Percentiles rank a stretch among this genome's conserved stretches.
These are phyloP conservation scores for Bos javanicus DNA, from an alignment of 2,113 vertebrate species.

Conservation along the genomic window DNA sequence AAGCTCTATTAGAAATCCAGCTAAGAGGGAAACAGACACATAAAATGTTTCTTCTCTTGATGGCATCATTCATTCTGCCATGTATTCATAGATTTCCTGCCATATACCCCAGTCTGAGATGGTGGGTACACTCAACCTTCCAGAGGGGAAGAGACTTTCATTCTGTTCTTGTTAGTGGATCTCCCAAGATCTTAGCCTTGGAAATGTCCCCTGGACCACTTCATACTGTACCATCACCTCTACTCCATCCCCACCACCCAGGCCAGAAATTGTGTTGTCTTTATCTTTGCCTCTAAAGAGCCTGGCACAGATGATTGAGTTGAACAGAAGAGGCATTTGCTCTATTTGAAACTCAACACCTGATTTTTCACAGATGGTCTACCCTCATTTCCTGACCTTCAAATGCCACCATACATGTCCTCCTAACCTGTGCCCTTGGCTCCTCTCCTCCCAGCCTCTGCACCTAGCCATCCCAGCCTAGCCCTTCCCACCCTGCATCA, in stretches of 20 bases:
- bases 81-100: not conserved
- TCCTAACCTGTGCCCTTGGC: not conserved
- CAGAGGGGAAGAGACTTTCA: not conserved
- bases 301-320: not conserved
- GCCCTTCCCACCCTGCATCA: no score
- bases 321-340: not conserved
- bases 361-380: not conserved
- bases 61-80: not conserved
- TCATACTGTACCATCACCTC: not conserved
- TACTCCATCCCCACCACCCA: not conserved
- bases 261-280: not conserved
- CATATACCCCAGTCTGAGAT: not conserved
- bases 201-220: not conserved
- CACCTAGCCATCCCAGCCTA: not conserved
- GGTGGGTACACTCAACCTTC: rapidly evolving
- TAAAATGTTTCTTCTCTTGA: not conserved
- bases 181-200: not conserved
- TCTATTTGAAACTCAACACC: not conserved
- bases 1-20: not conserved
- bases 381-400: not conserved
- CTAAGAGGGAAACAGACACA: not conserved
- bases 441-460: not conserved
- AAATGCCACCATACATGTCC: not conserved
- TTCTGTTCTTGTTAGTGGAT: not conserved
- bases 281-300: not conserved